These are phyloP conservation scores for Cladorhizidae sp. DNA, from an alignment of 37 sponge, comb jelly and placozoan species.

Conservation along the genomic window DNA sequence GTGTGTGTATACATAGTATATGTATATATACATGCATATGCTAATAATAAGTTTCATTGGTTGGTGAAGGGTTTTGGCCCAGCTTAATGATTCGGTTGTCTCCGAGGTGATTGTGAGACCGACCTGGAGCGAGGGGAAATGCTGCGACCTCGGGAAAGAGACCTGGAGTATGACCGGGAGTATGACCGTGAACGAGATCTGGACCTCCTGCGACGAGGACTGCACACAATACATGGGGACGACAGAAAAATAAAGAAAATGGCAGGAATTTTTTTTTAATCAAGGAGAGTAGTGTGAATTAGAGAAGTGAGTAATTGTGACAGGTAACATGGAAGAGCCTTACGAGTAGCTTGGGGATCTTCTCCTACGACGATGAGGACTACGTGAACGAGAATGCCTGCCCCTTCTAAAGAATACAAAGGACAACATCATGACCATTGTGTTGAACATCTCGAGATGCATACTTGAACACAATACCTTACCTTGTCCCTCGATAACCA, in stretches of 20 bases:
- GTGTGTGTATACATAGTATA: too few species aligned
- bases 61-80: too few species aligned
- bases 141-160: not conserved
- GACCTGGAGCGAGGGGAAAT: slow-evolving; percentile 19
- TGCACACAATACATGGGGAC: not conserved
- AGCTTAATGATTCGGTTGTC: not conserved
- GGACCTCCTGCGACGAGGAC: not conserved
- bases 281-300: not conserved
- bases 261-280: not conserved
- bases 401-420: slow-evolving; percentile 9
- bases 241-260: not conserved
- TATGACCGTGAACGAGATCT: slow-evolving; percentile 28
- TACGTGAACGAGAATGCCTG: slow-evolving; percentile 33
- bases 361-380: slow-evolving; percentile 8
- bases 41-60: too few species aligned
- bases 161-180: slow-evolving; percentile 19
- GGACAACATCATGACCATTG: not conserved
- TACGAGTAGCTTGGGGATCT: slow-evolving; percentile 18
- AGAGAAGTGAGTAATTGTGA: too few species aligned
- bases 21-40: too few species aligned
- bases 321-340: not conserved
- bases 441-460: too few species aligned
- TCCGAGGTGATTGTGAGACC: slow-evolving; percentile 32
- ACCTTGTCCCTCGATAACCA: not conserved
- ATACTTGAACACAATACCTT: not conserved